Base-by-base conservation (phyloP, 1,140 invertebrate genomes). In the Akabosia matsudoensis region DNA sequence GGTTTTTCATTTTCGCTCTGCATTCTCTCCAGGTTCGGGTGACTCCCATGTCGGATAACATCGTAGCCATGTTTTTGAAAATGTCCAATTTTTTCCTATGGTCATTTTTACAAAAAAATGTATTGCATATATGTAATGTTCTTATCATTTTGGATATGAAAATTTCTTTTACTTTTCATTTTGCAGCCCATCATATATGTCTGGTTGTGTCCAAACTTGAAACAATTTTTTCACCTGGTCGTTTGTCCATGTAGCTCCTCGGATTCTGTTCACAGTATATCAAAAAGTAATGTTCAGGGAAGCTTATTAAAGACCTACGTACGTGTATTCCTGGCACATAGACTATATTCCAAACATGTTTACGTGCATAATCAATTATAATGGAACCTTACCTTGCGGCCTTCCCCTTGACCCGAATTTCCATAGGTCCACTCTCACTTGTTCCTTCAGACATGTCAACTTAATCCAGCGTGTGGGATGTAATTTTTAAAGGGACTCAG, bases 151-250 rank as follows among this genome's bases (percentile, higher is more conserved):
- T 56, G 3, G 4, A 56, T 56, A 18, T 56, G 7, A 24, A 56
- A 13, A 56, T 56, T 56, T 56, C 54, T 7, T 56, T 67, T 67
- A 67, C 61, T 67, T 67, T 31, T 67, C 61, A 67, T 67, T 67
- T 30, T 10, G 7, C n/a, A 67, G 22, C 14, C 61, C 61, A 2
- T 67, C 7, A 13, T 30, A 67, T 14, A 30, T 67, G 4, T 67
- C 24, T n/a, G 61, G 61, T 31, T 67, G 61, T 31, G 61, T 67
- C 61, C 61, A 67, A 2, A 67, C 61, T 4, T 67, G 26, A 67
- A 67, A 67, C 4, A 67, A n/a, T n/a, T 67, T 67, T 30, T 67
- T 31, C 24, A 67, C 61, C 31, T 67, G 61, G 61, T 67, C 61
- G 31, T 67, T 3, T 2, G 61, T 67, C 61, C 61, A 67, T 30